Percentiles rank a stretch among this genome's conserved stretches.
These are phyloP conservation scores for Corythucha ciliata DNA, from an alignment of 2,888 invertebrate genomes.

Conservation along the genomic window DNA sequence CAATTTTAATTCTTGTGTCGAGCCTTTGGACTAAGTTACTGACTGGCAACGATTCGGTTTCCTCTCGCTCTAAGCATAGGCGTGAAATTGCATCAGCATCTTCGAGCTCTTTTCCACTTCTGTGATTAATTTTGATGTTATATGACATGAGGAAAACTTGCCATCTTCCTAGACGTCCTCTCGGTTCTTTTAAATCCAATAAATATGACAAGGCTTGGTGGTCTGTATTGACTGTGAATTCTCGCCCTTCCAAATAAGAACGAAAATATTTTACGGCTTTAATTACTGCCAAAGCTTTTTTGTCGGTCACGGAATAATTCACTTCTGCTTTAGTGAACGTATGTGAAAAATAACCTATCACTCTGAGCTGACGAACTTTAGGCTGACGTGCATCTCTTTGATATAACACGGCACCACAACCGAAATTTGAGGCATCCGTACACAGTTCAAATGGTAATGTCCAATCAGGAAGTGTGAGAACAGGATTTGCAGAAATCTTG, in stretches of 20 bases:
- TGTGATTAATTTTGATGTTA: conserved; percentile 5
- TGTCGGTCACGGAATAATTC: conserved; percentile 13
- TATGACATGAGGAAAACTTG: conserved; percentile 4
- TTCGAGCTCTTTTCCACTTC: conserved; percentile 3
- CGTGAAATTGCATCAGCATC: conserved; percentile 1
- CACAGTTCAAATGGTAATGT: conserved; percentile 9
- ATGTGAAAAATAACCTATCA: conserved; percentile 6
- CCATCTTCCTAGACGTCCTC: conserved; percentile 9
- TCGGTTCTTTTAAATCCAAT: conserved; percentile 4
- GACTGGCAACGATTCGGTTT: not conserved
- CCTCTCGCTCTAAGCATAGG: too few relatives aligned
- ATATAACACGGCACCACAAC: conserved; percentile 1
- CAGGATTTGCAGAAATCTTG: conserved; percentile 8
- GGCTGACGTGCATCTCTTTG: not conserved
- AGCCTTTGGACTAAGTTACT: not conserved
- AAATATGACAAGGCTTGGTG: conserved; percentile 11
- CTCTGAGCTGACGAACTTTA: conserved; percentile 8
- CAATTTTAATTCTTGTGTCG: not conserved
- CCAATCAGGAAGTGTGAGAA: conserved; percentile 10
- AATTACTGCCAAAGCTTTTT: conserved; percentile 8
- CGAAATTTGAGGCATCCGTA: conserved; percentile 1
- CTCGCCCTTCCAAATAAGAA: conserved; percentile 9
- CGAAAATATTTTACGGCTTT: conserved; percentile 13
- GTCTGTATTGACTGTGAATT: not conserved
- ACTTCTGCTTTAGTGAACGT: conserved; percentile 6